A percentile compares a stretch with the other conserved stretches of the same genome.
These are phyloP conservation scores for Epinephelus lanceolatus DNA, from an alignment of 2,113 vertebrate genomes.

Conservation along the genomic window DNA sequence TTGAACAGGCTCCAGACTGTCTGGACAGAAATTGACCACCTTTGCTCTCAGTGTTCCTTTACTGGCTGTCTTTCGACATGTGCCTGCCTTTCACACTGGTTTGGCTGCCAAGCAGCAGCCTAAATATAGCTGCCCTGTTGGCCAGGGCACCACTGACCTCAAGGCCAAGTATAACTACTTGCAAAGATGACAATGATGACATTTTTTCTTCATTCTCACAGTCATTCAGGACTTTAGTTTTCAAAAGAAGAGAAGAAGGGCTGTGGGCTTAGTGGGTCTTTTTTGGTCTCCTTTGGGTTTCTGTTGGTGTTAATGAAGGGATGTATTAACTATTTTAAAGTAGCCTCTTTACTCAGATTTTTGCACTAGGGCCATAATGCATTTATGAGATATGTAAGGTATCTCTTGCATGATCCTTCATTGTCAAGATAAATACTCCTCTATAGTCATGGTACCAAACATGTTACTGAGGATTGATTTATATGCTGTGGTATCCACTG, in stretches of 20 bases:
- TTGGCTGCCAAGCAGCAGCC: conserved; percentile 64
- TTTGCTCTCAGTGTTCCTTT: conserved; percentile 66
- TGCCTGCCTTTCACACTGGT: conserved; percentile 62
- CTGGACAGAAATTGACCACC: conserved; percentile 69
- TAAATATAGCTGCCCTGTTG: conserved; percentile 75
- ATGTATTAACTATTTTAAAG: conserved; percentile 35
- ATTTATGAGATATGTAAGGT: conserved; percentile 12
- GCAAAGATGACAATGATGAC: conserved; percentile 48
- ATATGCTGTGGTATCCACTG: background rate
- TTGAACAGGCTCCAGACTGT: conserved; percentile 72
- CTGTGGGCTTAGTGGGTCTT: background rate
- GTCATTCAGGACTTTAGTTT: background rate
- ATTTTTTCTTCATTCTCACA: background rate
- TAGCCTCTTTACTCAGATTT: conserved; percentile 5
- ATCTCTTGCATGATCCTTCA: conserved; percentile 34
- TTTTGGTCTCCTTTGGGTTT: background rate
- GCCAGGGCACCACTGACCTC: conserved; percentile 64
- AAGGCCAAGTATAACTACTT: conserved; percentile 54
- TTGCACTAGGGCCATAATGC: conserved; percentile 11
- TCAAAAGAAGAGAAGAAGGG: background rate
- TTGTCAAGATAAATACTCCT: background rate
- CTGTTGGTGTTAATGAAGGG: background rate
- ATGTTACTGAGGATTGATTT: background rate
- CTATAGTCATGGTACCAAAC: background rate
- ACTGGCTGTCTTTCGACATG: conserved; percentile 63